phyloP scores from a whole-genome alignment of 2,797 vertebrate species.

The Agapornis canus region DNA sequence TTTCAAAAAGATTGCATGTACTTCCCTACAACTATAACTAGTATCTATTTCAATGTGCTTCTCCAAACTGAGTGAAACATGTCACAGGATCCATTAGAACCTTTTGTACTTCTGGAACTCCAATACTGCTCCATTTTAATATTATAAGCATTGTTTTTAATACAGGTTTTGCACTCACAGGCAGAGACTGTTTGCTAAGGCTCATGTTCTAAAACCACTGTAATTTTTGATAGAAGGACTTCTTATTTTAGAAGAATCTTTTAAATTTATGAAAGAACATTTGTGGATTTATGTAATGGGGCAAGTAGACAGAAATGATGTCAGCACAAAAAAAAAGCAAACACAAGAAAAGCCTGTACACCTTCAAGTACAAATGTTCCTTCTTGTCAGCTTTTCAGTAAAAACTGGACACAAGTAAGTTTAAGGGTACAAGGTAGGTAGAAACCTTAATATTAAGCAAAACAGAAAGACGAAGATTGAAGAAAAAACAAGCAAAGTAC shows the following conservation, averaged over 20 bases:
- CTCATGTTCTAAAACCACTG: neutral
- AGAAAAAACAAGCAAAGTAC: neutral
- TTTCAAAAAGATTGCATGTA: neutral
- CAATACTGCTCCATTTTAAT: neutral
- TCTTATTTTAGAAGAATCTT: neutral
- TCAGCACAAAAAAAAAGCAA: neutral
- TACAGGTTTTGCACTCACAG: neutral
- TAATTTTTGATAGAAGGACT: neutral
- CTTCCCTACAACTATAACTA: neutral
- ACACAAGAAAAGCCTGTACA: neutral
- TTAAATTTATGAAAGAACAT: neutral
- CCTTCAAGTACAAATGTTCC: neutral
- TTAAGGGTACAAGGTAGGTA: neutral
- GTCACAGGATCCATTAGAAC: neutral
- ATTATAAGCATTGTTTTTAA: neutral
- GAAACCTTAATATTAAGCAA: neutral
- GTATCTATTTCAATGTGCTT: neutral
- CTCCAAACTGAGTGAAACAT: neutral
- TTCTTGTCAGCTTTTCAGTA: neutral
- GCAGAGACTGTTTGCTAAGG: neutral
- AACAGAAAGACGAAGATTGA: neutral
- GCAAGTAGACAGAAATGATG: neutral
- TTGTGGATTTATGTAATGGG: neutral
- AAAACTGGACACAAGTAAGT: neutral
- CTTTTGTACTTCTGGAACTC: neutral